Base-by-base conservation (phyloP, 1,140 invertebrate genomes). In the Hycleus phaleratus region DNA sequence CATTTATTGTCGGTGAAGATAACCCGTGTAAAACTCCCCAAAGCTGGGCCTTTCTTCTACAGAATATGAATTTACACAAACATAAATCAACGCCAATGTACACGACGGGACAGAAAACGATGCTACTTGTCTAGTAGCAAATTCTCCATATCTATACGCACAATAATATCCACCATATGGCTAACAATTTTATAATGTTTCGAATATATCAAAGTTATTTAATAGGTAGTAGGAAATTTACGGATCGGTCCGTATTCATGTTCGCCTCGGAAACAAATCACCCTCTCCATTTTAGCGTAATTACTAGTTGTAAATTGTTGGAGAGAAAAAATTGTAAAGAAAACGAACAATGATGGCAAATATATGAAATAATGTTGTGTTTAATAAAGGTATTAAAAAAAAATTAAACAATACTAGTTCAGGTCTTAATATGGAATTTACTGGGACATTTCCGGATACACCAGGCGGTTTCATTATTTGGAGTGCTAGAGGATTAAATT, bases 401-500 rank as follows among this genome's bases (percentile, higher is more conserved):
- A 47, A 10, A 11, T 25, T 4, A 47, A 10, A 26, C 26, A 26
- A 2, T 47, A 25, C 46, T 10, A 8, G 46, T 24, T 10, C 4
- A 45, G 4, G 43, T 6, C 43, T 45, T 45, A 45, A 45, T 45
- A 45, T 9, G 6, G 24, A 45, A 45, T 11, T 45, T 10, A 44
- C 8, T 26, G 26, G 43, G 51, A 24, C 39, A 44, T 62, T 58
- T 62, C 45, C 26, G 49, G 51, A 54, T 52, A 48, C 52, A 52
- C 18, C 49, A 42, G 32, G 44, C 51, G 43, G 52, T 47, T 55
- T 55, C 50, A 59, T 59, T 59, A 54, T 47, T 46, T 46, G 53
- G 53, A 59, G 50, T 59, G 50, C 26, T 44, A 45, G 44, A 45
- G 32, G 47, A 59, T 54, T 59, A 59, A 46, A 56, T 56, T 56